These are phyloP conservation scores for Sorex maritimensis DNA, from an alignment of 2,797 vertebrate species.

Conservation along the genomic window DNA sequence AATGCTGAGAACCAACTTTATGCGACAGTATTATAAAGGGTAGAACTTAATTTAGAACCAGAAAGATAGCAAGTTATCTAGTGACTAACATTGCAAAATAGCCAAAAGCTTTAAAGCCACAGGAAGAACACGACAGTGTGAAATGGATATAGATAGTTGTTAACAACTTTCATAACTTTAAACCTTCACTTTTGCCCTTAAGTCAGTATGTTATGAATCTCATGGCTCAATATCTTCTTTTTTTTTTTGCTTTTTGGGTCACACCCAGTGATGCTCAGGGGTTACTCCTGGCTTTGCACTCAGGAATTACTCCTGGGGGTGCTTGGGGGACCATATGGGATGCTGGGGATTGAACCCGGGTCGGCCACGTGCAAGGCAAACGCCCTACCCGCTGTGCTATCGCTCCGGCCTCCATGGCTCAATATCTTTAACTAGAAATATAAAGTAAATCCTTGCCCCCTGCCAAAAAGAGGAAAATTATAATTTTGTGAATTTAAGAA, in stretches of 20 bases:
- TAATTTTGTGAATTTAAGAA: conserved; percentile 39
- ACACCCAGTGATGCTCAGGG: no score
- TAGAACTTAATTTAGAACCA: conserved; percentile 75
- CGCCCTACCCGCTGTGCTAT: no score
- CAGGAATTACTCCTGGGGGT: no score
- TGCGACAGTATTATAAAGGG: conserved; percentile 54
- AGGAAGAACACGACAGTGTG: conserved; percentile 30
- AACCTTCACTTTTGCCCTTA: conserved; percentile 66
- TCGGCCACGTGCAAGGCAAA: no score
- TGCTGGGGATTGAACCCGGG: no score
- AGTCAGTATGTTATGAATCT: conserved; percentile 55
- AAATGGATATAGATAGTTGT: conserved; percentile 45
- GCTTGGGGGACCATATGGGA: no score
- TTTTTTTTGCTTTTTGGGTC: no score
- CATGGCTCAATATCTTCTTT: conserved; percentile 8
- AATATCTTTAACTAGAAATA: conserved; percentile 43
- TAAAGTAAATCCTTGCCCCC: conserved; percentile 15
- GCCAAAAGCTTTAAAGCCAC: conserved; percentile 69
- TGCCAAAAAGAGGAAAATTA: conserved; percentile 5
- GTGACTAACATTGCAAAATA: conserved; percentile 71
- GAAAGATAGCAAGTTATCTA: conserved; percentile 71
- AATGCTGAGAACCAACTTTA: conserved; percentile 74
- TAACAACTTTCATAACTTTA: conserved; percentile 64
- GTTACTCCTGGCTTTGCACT: no score
- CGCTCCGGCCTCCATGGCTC: not conserved